phyloP scores from a whole-genome alignment of 1,140 invertebrate genomes.

The Tenebrio molitor region DNA sequence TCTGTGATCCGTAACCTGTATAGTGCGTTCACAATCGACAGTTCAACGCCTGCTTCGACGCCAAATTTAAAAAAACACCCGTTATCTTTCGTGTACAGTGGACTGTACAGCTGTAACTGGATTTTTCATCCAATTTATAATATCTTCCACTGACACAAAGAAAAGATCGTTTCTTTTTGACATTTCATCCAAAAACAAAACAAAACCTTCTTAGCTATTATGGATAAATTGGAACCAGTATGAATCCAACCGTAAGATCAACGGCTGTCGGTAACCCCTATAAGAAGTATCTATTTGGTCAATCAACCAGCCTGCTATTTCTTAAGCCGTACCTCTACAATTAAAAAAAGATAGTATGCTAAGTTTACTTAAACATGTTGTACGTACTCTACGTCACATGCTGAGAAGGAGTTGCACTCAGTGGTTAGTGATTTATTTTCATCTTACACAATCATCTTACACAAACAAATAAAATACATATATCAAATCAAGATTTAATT shows the following conservation, averaged over 20 bases:
- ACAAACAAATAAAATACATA: no score
- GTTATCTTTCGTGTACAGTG: conserved; percentile 21
- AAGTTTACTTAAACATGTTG: no score
- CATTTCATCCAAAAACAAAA: conserved; percentile 53
- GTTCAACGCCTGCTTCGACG: no score
- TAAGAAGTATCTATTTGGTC: conserved; percentile 48
- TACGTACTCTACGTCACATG: no score
- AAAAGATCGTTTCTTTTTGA: conserved; percentile 51
- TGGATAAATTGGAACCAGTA: conserved; percentile 33
- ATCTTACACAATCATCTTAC: no score
- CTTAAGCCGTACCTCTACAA: conserved; percentile 51
- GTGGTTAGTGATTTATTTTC: no score
- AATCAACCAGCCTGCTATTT: conserved; percentile 56
- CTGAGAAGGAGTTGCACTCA: no score
- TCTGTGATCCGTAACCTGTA: no score
- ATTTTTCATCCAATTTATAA: conserved; percentile 59
- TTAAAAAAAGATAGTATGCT: no score
- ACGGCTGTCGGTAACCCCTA: conserved; percentile 50
- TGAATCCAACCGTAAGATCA: not conserved
- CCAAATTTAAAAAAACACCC: no score
- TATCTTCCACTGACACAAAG: conserved; percentile 56
- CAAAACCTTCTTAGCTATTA: conserved; percentile 52
- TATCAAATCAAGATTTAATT: no score
- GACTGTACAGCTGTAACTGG: conserved; percentile 50
- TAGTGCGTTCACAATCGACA: no score